A percentile compares a stretch with the other conserved stretches of the same genome.
Conservation (phyloP, 2,888 invertebrate species). For the Calephelis perditalis region DNA sequence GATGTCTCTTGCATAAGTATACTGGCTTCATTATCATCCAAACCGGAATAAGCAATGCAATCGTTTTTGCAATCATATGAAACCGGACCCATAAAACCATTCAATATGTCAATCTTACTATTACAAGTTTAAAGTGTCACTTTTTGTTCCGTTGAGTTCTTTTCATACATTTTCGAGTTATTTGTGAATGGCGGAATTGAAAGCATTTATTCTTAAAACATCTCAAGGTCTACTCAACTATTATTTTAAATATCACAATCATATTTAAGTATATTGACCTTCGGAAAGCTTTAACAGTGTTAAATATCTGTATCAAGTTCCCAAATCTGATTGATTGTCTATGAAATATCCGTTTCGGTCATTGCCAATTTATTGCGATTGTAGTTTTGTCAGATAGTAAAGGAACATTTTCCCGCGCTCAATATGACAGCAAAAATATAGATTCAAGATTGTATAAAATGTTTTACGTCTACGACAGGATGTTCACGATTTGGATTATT, state of each 20-base stretch:
- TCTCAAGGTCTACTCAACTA: constrained; percentile 46
- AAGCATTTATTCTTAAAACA: constrained; percentile 37
- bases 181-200: constrained; percentile 66
- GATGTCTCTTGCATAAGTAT: too few relatives aligned
- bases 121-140: not conserved
- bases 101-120: not conserved
- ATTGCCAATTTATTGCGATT: too few relatives aligned
- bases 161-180: constrained; percentile 1
- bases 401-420: too few relatives aligned
- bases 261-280: constrained; percentile 15
- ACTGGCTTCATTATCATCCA: too few relatives aligned
- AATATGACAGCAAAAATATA: too few relatives aligned
- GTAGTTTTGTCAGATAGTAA: too few relatives aligned
- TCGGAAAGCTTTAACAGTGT: constrained; percentile 3
- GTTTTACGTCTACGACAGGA: too few relatives aligned
- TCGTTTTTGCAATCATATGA: too few relatives aligned
- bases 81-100: not conserved
- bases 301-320: not conserved
- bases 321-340: not conserved
- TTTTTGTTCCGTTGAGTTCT: constrained; percentile 14
- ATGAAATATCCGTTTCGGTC: too few relatives aligned
- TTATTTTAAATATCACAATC: constrained; percentile 30
- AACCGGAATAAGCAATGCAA: too few relatives aligned
- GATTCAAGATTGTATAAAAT: too few relatives aligned
- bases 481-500: too few relatives aligned